These are phyloP conservation scores for Palythoa grandiflora DNA, from an alignment of 92 coral and sea anemone genomes.

Conservation along the genomic window DNA sequence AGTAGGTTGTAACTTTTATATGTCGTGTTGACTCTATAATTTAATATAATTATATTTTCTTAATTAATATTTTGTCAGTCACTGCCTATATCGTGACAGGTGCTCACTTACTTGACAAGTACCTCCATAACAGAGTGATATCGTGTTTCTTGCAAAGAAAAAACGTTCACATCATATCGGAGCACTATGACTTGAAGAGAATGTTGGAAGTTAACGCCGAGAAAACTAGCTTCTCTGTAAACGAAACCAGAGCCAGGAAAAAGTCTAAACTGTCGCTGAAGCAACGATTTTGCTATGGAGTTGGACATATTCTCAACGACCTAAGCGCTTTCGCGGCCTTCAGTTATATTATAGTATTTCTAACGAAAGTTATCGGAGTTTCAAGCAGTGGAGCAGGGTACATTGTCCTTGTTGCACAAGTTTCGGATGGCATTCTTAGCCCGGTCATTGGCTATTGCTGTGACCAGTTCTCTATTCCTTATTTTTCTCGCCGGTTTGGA, in stretches of 20 bases:
- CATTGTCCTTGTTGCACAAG: constrained; percentile 62
- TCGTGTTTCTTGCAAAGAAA: background rate
- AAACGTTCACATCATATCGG: background rate
- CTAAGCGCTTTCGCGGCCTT: constrained; percentile 51
- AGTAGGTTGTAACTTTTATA: background rate
- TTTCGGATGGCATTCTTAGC: constrained; percentile 56
- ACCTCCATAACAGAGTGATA: background rate
- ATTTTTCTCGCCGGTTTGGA: constrained; percentile 61
- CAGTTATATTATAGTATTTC: constrained; percentile 59
- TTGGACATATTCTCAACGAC: constrained; percentile 74
- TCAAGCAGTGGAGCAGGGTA: constrained; percentile 59
- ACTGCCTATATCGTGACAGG: background rate
- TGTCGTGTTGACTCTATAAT: too few relatives aligned
- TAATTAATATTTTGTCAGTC: background rate
- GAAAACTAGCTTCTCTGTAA: background rate
- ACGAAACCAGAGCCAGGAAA: background rate
- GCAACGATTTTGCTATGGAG: constrained; percentile 63
- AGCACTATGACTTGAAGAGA: background rate
- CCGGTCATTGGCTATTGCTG: constrained; percentile 61
- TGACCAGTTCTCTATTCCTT: constrained; percentile 61
- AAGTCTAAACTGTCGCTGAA: constrained; percentile 20
- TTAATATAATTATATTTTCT: too few relatives aligned
- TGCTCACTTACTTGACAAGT: background rate
- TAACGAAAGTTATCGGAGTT: constrained; percentile 66
- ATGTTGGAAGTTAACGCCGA: background rate